Evolutionary conservation across 2,797 vertebrate genomes (phyloP).

Genomic region (Vireo griseus): DNA sequence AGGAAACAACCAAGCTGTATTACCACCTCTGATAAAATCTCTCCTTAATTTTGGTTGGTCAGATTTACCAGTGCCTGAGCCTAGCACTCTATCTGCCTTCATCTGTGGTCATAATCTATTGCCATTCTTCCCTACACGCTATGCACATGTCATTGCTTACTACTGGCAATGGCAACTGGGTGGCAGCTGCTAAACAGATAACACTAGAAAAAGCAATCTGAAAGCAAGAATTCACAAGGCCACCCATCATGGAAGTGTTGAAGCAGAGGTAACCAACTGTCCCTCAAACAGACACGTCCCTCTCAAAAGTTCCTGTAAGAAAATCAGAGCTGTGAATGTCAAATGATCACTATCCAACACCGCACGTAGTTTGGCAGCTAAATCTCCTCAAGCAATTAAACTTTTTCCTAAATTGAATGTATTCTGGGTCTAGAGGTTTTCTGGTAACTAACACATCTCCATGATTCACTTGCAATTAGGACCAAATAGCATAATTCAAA

Average conservation of each 20-base stretch:
- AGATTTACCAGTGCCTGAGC: not conserved
- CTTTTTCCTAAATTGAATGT: not conserved
- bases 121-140: not conserved
- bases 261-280: not conserved
- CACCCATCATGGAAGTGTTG: not conserved
- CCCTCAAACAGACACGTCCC: not conserved
- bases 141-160: not conserved
- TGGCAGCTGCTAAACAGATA: not conserved
- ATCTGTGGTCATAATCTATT: not conserved
- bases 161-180: not conserved
- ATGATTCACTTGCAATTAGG: not conserved
- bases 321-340: not conserved
- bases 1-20: not conserved
- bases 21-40: not conserved
- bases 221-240: not conserved
- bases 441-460: not conserved
- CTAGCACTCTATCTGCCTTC: not conserved
- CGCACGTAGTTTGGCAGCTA: not conserved
- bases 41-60: not conserved
- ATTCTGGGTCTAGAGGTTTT: not conserved
- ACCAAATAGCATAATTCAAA: not conserved
- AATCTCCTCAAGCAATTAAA: not conserved
- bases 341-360: not conserved
- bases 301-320: not conserved
- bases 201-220: not conserved